Evolutionary conservation across 2,113 vertebrate species (phyloP).

Genomic region (Dasypus novemcinctus): DNA sequence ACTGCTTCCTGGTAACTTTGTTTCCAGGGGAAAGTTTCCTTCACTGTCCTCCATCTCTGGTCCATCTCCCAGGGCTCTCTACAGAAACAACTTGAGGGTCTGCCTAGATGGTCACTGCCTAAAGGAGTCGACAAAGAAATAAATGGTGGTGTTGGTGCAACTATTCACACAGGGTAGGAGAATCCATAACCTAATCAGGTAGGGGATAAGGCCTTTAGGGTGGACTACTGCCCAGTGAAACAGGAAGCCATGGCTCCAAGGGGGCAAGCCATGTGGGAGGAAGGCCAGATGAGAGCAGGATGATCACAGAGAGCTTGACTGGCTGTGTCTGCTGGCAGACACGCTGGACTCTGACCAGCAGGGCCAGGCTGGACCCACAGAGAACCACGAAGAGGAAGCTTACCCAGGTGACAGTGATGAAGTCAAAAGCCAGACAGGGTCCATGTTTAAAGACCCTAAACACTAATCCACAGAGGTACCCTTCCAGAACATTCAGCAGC

Average conservation of each 20-base stretch:
- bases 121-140: constrained; percentile 68
- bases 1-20: background rate
- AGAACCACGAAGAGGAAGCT: constrained; percentile 67
- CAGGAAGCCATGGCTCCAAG: background rate
- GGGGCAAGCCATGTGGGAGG: constrained; percentile 51
- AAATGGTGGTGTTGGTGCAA: constrained; percentile 73
- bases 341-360: constrained; percentile 71
- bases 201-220: background rate
- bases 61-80: background rate
- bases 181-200: background rate
- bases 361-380: constrained; percentile 71
- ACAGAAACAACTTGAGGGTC: background rate
- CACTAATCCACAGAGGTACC: background rate
- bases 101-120: background rate
- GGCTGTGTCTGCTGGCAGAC: constrained; percentile 45
- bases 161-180: constrained; percentile 74
- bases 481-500: background rate
- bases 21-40: background rate
- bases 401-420: background rate
- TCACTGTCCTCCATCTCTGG: background rate
- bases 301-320: constrained; percentile 20
- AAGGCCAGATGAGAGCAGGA: constrained; percentile 76
- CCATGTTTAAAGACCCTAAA: too few relatives aligned
- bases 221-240: background rate
- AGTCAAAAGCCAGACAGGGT: background rate